phyloP scores from a whole-genome alignment of 2,797 vertebrate species.

The Lithobates sylvaticus region DNA sequence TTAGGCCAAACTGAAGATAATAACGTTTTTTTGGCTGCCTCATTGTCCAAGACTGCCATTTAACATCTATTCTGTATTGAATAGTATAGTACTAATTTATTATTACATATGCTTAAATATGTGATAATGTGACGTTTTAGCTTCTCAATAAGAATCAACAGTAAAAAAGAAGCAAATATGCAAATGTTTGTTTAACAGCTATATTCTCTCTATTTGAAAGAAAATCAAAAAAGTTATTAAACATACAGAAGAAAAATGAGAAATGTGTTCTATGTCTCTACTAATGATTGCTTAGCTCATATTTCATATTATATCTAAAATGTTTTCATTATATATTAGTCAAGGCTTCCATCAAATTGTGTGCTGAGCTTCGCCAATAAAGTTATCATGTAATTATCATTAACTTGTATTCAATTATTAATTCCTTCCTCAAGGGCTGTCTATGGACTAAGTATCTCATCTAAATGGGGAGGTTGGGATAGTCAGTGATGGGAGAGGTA shows the following conservation, averaged over 20 bases:
- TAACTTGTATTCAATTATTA: slow-evolving; percentile 78
- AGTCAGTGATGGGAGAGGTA: slow-evolving; percentile 70
- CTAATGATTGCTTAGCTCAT: slow-evolving; percentile 50
- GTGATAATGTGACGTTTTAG: no score
- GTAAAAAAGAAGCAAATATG: neutral
- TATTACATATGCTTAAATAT: no score
- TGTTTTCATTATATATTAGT: slow-evolving; percentile 54
- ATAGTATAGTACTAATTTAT: no score
- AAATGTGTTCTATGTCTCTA: neutral
- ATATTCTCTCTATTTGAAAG: neutral
- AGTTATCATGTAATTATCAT: slow-evolving; percentile 81
- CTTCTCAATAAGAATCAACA: no score
- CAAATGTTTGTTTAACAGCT: neutral
- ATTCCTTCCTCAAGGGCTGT: slow-evolving; percentile 75
- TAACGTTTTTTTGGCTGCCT: neutral
- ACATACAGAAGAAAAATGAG: neutral
- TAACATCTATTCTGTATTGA: no score
- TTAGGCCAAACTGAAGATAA: neutral
- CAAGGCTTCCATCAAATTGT: slow-evolving; percentile 55
- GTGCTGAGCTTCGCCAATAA: slow-evolving; percentile 72
- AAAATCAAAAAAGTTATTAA: neutral
- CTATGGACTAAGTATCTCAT: slow-evolving; percentile 71
- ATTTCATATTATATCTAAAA: slow-evolving; percentile 59
- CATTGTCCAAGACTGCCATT: neutral
- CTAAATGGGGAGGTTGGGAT: slow-evolving; percentile 67